A percentile compares a stretch with the other conserved stretches of the same genome.
Evolutionary conservation across 2,113 vertebrate species (phyloP).

Genomic region (Micromys minutus): DNA sequence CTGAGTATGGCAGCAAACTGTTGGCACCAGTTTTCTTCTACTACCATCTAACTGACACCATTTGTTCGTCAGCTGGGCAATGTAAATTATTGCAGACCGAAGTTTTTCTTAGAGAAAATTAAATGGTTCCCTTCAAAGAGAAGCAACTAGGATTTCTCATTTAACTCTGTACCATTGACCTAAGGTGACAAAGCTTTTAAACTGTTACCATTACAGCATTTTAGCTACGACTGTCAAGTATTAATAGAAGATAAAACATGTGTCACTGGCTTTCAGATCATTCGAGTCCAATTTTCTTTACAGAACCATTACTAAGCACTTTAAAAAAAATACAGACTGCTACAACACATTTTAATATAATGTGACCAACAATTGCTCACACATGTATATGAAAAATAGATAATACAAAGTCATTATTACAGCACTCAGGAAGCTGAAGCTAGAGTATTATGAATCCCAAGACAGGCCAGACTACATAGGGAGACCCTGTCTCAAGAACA

Average conservation of each 20-base stretch:
- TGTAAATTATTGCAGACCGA: not conserved
- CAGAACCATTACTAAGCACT: not conserved
- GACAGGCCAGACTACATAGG: not conserved
- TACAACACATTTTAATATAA: not conserved
- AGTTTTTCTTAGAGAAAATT: not conserved
- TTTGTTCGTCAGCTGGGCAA: not conserved
- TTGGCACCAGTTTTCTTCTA: rapidly evolving
- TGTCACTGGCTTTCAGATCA: not conserved
- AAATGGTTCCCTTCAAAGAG: not conserved
- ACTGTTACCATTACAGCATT: not conserved
- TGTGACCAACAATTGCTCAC: not conserved
- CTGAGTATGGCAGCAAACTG: rapidly evolving
- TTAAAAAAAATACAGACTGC: not conserved
- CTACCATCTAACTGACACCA: rapidly evolving
- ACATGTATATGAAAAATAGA: not conserved
- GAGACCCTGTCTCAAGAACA: not conserved
- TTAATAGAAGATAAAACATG: not conserved
- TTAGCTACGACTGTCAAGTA: not conserved
- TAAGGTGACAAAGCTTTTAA: not conserved
- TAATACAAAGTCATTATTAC: not conserved
- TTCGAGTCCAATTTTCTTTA: not conserved
- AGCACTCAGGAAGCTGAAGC: not conserved
- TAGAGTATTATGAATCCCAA: not conserved
- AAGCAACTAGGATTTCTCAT: not conserved
- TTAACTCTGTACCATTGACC: not conserved